Conservation (phyloP, 2,888 invertebrate genomes). For the Lithophane ornitopus region DNA sequence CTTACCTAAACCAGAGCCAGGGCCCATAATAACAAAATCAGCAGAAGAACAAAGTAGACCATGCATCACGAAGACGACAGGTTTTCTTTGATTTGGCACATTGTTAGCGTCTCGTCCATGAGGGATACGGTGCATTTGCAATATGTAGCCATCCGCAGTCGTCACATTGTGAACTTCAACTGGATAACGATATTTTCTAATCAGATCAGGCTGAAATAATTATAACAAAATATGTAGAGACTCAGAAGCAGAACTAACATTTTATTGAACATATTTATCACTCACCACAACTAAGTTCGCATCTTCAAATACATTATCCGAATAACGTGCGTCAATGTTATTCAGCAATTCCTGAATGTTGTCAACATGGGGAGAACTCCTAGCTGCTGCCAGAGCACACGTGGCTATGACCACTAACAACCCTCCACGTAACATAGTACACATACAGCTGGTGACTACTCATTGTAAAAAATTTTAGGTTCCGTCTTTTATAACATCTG, state of each 20-base stretch:
- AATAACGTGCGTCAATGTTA: conserved; percentile 67
- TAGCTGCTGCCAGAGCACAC: conserved; percentile 61
- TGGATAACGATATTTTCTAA: conserved; percentile 92
- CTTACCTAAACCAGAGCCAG: conserved; percentile 92
- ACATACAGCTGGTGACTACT: conserved; percentile 14
- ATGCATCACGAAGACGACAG: conserved; percentile 84
- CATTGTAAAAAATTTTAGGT: not conserved
- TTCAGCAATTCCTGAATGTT: conserved; percentile 70
- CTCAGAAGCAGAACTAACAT: not conserved
- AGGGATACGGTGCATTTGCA: not conserved
- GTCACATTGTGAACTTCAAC: conserved; percentile 91
- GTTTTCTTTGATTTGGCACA: not conserved
- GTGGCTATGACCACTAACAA: conserved; percentile 52
- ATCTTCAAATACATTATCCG: conserved; percentile 81
- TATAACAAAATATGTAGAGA: not conserved
- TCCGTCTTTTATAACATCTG: conserved; percentile 67
- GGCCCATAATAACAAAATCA: conserved; percentile 94
- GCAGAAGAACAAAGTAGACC: conserved; percentile 94
- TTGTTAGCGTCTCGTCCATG: not conserved
- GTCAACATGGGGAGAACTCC: conserved; percentile 74
- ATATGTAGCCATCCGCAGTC: conserved; percentile 91
- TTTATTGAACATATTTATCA: not conserved
- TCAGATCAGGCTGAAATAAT: conserved; percentile 77
- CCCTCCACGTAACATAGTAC: conserved; percentile 64
- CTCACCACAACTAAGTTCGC: conserved; percentile 82